Evolutionary conservation across 2,888 invertebrate species (phyloP).

Genomic region (Thymelicus lineola): DNA sequence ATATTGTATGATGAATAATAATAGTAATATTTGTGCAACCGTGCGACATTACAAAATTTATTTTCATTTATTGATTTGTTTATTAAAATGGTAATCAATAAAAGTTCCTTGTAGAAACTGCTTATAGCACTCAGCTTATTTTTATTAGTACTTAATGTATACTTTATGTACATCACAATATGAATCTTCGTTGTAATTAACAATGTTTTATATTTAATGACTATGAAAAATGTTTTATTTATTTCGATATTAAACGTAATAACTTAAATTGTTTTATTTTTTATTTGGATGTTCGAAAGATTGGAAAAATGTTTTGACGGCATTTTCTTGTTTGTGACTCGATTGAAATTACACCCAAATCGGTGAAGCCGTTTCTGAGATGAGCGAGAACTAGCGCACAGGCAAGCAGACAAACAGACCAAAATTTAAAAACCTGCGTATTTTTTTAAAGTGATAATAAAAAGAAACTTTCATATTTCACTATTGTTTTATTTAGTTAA

Average conservation of each 20-base stretch:
- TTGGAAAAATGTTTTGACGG: neutral
- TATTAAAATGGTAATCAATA: neutral
- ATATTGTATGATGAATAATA: too few species aligned
- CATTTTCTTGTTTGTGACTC: too few species aligned
- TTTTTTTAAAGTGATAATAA: too few species aligned
- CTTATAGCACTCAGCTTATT: neutral
- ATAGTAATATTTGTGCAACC: too few species aligned
- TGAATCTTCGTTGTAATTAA: slow-evolving; percentile 2
- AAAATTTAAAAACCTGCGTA: too few species aligned
- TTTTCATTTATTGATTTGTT: neutral
- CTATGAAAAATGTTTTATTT: slow-evolving; percentile 3
- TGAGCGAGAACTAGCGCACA: too few species aligned
- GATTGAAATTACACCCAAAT: too few species aligned
- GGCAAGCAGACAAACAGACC: too few species aligned
- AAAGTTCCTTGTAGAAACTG: slow-evolving; percentile 1
- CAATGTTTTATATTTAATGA: neutral
- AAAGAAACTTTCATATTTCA: neutral
- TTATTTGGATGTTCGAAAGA: neutral
- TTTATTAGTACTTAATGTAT: neutral
- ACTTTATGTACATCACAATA: neutral
- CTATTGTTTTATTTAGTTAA: neutral
- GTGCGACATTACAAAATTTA: too few species aligned
- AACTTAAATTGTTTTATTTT: neutral
- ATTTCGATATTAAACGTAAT: slow-evolving; percentile 4
- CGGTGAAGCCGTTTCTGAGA: too few species aligned